Percentiles rank a stretch among this genome's conserved stretches.
Evolutionary conservation across 2,888 invertebrate genomes (phyloP).

Genomic region (Lymantria dispar): DNA sequence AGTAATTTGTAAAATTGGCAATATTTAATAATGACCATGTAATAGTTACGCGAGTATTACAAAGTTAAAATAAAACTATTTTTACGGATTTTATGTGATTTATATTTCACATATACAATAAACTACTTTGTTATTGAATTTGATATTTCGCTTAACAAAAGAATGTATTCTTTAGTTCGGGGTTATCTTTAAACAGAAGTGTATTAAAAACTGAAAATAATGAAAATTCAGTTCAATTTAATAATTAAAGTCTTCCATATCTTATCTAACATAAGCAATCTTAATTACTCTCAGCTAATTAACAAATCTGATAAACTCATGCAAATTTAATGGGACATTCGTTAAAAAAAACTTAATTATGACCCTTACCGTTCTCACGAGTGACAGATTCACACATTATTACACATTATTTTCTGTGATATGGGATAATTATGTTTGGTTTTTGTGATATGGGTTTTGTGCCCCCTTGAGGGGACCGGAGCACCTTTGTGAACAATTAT

Average conservation of each 20-base stretch:
- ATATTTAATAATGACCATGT: no score
- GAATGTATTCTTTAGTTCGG: no score
- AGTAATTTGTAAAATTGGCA: no score
- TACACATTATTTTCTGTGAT: conserved; percentile 14
- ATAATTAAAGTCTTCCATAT: not conserved
- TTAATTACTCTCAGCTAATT: conserved; percentile 19
- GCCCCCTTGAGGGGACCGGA: not conserved
- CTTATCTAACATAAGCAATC: not conserved
- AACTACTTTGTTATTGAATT: no score
- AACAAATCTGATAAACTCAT: conserved; percentile 22
- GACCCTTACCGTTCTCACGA: conserved; percentile 20
- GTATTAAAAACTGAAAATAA: no score
- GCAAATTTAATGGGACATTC: conserved; percentile 27
- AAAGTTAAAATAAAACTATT: no score
- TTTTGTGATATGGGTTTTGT: conserved; percentile 6
- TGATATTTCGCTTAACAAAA: no score
- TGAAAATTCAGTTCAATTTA: conserved; percentile 22
- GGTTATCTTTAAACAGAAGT: no score
- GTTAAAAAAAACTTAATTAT: conserved; percentile 37
- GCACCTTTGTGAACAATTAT: not conserved
- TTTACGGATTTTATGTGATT: no score
- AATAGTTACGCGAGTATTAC: no score
- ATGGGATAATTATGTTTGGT: conserved; percentile 11
- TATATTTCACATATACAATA: no score
- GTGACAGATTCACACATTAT: conserved; percentile 30